A percentile compares a stretch with the other conserved stretches of the same genome.
Conservation (phyloP, 2,888 invertebrate species). For the Oeneis ivallda region DNA sequence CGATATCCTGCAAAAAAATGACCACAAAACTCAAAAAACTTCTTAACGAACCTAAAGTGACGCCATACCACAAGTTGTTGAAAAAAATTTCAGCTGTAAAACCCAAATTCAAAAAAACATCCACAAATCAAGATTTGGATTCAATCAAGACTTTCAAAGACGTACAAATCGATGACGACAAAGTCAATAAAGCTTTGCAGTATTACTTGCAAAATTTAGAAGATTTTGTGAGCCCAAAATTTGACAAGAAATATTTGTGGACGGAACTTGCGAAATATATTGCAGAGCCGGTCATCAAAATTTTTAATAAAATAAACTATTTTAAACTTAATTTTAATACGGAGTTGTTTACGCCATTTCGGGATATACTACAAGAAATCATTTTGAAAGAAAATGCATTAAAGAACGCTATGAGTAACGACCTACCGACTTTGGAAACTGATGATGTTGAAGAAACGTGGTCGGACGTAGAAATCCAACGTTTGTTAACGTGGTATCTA, state of each 20-base stretch:
- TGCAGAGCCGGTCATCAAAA: slow-evolving; percentile 56
- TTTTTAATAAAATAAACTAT: slow-evolving; percentile 68
- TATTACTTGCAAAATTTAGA: slow-evolving; percentile 67
- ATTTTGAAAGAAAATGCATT: slow-evolving; percentile 46
- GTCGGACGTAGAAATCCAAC: slow-evolving; percentile 62
- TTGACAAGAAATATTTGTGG: slow-evolving; percentile 69
- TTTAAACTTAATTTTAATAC: slow-evolving; percentile 58
- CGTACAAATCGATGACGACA: slow-evolving; percentile 52
- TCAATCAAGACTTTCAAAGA: slow-evolving; percentile 56
- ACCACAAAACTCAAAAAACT: slow-evolving; percentile 57
- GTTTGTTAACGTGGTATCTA: slow-evolving; percentile 67
- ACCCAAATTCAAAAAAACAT: slow-evolving; percentile 54
- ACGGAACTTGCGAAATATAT: slow-evolving; percentile 60
- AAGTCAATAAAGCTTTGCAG: slow-evolving; percentile 57
- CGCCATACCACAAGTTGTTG: slow-evolving; percentile 51
- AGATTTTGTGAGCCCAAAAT: slow-evolving; percentile 66
- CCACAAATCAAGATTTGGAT: slow-evolving; percentile 45
- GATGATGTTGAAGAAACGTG: slow-evolving; percentile 52
- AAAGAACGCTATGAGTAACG: slow-evolving; percentile 43
- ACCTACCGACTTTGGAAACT: slow-evolving; percentile 25
- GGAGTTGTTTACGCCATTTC: slow-evolving; percentile 34
- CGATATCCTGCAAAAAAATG: slow-evolving; percentile 61
- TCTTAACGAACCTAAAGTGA: slow-evolving; percentile 39
- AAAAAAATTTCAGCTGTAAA: slow-evolving; percentile 59
- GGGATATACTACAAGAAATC: slow-evolving; percentile 46